Evolutionary conservation across 2,797 vertebrate genomes (phyloP).

Genomic region (Naso thynnoides): DNA sequence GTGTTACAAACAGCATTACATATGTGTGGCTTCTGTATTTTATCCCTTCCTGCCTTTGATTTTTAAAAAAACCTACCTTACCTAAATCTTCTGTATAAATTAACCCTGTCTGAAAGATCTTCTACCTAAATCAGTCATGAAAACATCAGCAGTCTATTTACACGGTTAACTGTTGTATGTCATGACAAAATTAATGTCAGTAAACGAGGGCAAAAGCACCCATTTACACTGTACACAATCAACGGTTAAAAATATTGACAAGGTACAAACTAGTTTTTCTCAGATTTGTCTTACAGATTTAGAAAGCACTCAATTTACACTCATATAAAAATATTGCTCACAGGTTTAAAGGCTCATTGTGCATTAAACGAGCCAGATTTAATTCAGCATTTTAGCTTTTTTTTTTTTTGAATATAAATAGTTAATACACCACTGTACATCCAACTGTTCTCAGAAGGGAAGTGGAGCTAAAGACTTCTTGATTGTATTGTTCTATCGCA

Average conservation of each 20-base stretch:
- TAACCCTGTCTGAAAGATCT: constrained; percentile 10
- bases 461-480: constrained; percentile 24
- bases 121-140: constrained; percentile 7
- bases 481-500: constrained; percentile 17
- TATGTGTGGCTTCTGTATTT: background rate
- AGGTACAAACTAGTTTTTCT: constrained; percentile 17
- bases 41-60: constrained; percentile 4
- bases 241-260: constrained; percentile 23
- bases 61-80: no score
- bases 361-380: constrained; percentile 10
- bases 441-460: constrained; percentile 34
- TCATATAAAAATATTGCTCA: constrained; percentile 28
- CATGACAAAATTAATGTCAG: background rate
- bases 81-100: no score
- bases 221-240: constrained; percentile 6
- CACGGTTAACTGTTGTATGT: background rate
- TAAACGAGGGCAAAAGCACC: background rate
- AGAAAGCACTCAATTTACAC: constrained; percentile 18
- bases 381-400: background rate
- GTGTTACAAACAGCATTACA: constrained; percentile 34
- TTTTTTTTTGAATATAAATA: constrained; percentile 32
- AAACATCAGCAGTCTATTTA: constrained; percentile 1
- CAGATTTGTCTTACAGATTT: constrained; percentile 31
- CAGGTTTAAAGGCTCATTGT: background rate
- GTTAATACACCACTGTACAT: constrained; percentile 34